Evolutionary conservation across 2,888 invertebrate genomes (phyloP).

Genomic region (Tanaodytes sp.): DNA sequence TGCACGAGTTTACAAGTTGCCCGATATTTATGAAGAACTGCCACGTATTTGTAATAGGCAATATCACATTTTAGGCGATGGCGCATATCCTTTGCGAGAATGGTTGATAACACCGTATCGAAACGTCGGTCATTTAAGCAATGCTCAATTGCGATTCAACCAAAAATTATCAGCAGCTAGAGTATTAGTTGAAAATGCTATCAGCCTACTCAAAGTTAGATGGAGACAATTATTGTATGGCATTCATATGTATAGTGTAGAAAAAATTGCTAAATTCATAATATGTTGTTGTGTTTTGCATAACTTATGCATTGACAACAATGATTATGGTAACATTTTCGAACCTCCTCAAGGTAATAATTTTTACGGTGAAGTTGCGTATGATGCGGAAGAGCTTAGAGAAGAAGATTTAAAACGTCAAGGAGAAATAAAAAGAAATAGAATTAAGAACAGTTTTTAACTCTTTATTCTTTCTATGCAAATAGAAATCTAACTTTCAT

Average conservation of each 20-base stretch:
- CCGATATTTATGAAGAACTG: not conserved
- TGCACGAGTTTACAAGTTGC: not conserved
- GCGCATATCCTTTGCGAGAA: not conserved
- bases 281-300: constrained; percentile 6
- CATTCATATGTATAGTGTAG: not conserved
- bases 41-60: not conserved
- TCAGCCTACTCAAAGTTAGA: not conserved
- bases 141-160: not conserved
- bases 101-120: not conserved
- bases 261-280: constrained; percentile 2
- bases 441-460: too few species aligned
- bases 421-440: too few species aligned
- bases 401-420: too few species aligned
- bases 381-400: too few species aligned
- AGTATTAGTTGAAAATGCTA: constrained; percentile 1
- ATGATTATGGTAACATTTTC: too few species aligned
- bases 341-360: too few species aligned
- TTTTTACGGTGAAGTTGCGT: too few species aligned
- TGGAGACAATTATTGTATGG: not conserved
- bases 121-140: not conserved
- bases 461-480: too few species aligned
- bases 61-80: constrained; percentile 7
- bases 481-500: too few species aligned
- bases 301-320: constrained; percentile 12
- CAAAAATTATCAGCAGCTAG: not conserved